Evolutionary conservation across 2,797 vertebrate genomes (phyloP), one percentile per base, ranked within the genome.

Genomic region (Melanotaenia trifasciata): DNA sequence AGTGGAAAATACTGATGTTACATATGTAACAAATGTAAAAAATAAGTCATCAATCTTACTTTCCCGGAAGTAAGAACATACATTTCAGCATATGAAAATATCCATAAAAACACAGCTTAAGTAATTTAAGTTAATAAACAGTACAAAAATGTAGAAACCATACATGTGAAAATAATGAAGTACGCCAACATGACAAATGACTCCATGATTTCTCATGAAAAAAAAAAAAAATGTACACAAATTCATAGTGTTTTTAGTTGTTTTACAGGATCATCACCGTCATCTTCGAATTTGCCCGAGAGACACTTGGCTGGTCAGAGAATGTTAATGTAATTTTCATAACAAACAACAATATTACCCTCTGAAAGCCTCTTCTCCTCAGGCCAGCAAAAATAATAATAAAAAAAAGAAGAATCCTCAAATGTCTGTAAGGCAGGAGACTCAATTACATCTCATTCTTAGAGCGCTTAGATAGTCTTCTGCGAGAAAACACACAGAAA

Each of bases 21-120:
- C 97, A 95, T 96, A 96, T 96, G 97, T 98, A 99, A 99, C 97
- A 97, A 96, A 97, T 97, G 96, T 98, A 97, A 97, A 96, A 97
- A 97, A 98, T 96, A 95, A 96, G 94, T 96, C 89, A 96, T 96
- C 94, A 95, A 95, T 96, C 97, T 97, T 97, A 98, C 97, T 95
- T 97, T 98, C 96, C 97, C 94, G 96, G 98, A 98, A 98, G 97
- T 94, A 98, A 98, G 96, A 97, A 96, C 96, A 96, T 89, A 93
- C 92, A 90, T 95, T 98, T 97, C 96, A 95, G 95, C 95, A 94
- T 98, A 97, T 95, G 96, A 98, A 99, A 98, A 98, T 96, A 96
- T 95, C 94, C 95, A 96, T 98, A 98, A 97, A 97, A 98, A 97
- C 96, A 96, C 95, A 94, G 95, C 92, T 96, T 95, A 96, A 94